These are phyloP conservation scores for Agrochola macilenta DNA, from an alignment of 2,888 invertebrate species.

Conservation along the genomic window DNA sequence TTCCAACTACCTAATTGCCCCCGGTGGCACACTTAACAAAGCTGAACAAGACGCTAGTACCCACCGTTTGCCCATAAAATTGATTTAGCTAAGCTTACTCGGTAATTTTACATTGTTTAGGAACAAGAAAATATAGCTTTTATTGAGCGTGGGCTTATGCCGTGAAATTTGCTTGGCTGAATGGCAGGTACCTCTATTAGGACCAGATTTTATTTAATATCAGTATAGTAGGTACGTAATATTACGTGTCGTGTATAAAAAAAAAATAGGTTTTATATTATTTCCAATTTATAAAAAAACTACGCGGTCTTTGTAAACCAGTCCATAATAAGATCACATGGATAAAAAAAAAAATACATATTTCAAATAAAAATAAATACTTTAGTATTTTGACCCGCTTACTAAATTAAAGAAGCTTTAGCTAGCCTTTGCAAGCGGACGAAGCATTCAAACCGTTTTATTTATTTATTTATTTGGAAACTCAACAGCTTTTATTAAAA, in stretches of 20 bases:
- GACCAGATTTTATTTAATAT: not conserved
- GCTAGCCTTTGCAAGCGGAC: slow-evolving; percentile 6
- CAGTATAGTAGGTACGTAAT: not conserved
- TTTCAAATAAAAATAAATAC: not conserved
- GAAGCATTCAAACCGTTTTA: not conserved
- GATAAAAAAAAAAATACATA: too few species aligned
- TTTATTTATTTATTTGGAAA: too few species aligned
- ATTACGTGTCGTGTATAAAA: not conserved
- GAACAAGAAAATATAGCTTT: slow-evolving; percentile 51
- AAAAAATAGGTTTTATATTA: too few species aligned
- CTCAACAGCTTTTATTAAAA: too few species aligned
- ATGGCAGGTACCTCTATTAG: not conserved
- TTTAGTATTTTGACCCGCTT: not conserved
- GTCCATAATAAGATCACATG: not conserved
- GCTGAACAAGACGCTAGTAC: slow-evolving; percentile 47
- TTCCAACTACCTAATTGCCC: slow-evolving; percentile 46
- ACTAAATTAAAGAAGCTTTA: not conserved
- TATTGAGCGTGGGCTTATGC: slow-evolving; percentile 22
- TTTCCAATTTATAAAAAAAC: not conserved
- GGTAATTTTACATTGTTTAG: slow-evolving; percentile 56
- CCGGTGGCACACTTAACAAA: slow-evolving; percentile 48
- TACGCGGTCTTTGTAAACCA: not conserved
- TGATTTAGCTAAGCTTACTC: slow-evolving; percentile 56
- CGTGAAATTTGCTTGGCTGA: not conserved
- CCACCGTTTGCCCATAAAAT: slow-evolving; percentile 58